A percentile compares a stretch with the other conserved stretches of the same genome.
Evolutionary conservation across 2,888 invertebrate genomes (phyloP).

Genomic region (Oasisia sp.): DNA sequence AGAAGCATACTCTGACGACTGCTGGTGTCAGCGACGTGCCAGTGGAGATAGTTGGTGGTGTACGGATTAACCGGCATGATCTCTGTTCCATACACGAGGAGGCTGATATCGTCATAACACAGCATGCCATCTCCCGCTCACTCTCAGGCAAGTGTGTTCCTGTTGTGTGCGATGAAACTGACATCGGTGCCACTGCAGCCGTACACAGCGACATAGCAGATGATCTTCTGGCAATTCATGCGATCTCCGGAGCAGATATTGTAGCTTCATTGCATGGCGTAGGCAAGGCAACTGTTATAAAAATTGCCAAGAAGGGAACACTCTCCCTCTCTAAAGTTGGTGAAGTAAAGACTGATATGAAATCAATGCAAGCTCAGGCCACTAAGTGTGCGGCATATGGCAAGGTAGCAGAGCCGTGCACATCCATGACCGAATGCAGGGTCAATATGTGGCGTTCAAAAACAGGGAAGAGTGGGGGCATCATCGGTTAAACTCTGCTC

Average conservation of each 20-base stretch:
- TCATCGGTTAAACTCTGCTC: constrained; percentile 26
- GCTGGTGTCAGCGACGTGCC: no score
- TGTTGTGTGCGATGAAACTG: constrained; percentile 22
- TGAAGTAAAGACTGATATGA: constrained; percentile 21
- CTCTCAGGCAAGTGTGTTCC: no score
- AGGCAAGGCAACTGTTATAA: constrained; percentile 25
- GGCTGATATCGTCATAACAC: no score
- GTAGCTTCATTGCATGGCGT: constrained; percentile 27
- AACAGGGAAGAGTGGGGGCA: constrained; percentile 30
- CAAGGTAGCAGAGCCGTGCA: constrained; percentile 26
- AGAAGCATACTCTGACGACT: no score
- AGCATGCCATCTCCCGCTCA: no score
- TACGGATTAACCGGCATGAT: no score
- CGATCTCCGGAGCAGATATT: background rate
- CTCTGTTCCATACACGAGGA: no score
- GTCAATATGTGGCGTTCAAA: constrained; percentile 21
- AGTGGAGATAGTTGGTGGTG: no score
- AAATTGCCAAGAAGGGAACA: constrained; percentile 27
- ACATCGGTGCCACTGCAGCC: constrained; percentile 27
- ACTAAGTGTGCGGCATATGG: constrained; percentile 29
- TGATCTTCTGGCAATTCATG: constrained; percentile 20
- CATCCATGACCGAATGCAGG: constrained; percentile 28
- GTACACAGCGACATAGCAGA: constrained; percentile 24
- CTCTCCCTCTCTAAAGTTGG: constrained; percentile 21
- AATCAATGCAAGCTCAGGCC: background rate